Base-by-base conservation (phyloP, 2,797 vertebrate genomes). In the Microctenopoma lineatum region DNA sequence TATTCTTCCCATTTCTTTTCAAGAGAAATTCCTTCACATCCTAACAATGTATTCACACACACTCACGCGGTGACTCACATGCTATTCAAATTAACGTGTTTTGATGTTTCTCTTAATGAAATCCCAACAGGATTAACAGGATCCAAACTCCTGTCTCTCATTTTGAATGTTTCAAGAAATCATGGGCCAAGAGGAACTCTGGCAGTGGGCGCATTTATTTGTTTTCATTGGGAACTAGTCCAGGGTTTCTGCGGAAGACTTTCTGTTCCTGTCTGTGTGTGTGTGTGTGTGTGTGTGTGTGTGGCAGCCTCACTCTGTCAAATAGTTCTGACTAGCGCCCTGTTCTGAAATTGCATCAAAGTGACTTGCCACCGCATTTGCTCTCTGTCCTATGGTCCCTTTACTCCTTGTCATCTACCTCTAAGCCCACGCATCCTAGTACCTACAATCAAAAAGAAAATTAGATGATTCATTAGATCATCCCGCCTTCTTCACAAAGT, bases 401-500 rank as follows among this genome's bases (percentile, higher is more conserved):
- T 21, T 1, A 60, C 73, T 68, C 68, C 77, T 88, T 83, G 66
- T 84, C 82, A 86, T 87, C 84, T 77, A 76, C 88, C 84, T 76
- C 84, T 64, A 71, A 87, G 75, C 89, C 89, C 86, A 88, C 83
- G 85, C 89, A 70, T 54, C 74, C 82, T 54, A 57, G 75, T 79
- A 85, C 84, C 89, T 89, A 85, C 89, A 91, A 91, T 94, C 90
- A 93, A 92, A 41, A 93, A 91, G 85, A 71, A 92, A 91, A 92
- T 92, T 92, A 88, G 93, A 94, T 92, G 90, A 94, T 93, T 93
- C 84, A 93, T 94, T 90, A 84, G 82, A 79, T 87, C 86, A 82
- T 59, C 73, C 90, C 77, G 81, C 84, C 87, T 78, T 62, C 77
- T 80, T 81, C 86, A 83, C 87, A 73, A 89, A 91, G 90, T 90